phyloP scores from a whole-genome alignment of 2,888 invertebrate species.

The Scaptomyza flava region DNA sequence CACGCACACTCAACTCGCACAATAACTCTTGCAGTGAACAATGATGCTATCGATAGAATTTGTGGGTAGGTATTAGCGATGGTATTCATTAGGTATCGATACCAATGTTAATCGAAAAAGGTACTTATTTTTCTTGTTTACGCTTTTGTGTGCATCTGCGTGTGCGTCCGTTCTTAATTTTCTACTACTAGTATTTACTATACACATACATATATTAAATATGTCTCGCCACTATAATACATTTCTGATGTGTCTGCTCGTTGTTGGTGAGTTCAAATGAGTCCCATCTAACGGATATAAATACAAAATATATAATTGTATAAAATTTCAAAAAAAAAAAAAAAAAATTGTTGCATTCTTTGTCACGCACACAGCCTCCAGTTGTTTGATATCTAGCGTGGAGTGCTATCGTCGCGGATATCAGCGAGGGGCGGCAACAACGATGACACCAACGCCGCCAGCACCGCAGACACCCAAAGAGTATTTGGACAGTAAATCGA shows the following conservation, averaged over 20 bases:
- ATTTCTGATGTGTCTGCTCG: conserved; percentile 50
- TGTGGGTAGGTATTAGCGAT: conserved; percentile 13
- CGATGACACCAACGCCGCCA: conserved; percentile 63
- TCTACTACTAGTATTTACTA: conserved; percentile 11
- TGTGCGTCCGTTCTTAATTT: conserved; percentile 49
- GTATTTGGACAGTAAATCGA: conserved; percentile 79
- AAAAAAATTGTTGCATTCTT: conserved; percentile 6
- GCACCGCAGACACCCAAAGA: conserved; percentile 80
- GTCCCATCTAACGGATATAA: not conserved
- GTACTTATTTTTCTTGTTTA: conserved; percentile 33
- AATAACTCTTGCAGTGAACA: conserved; percentile 39
- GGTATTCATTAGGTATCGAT: conserved; percentile 32
- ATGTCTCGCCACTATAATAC: conserved; percentile 55
- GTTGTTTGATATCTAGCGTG: conserved; percentile 54
- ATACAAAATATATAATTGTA: not conserved
- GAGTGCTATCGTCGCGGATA: conserved; percentile 48
- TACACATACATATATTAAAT: conserved; percentile 23
- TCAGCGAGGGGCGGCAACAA: conserved; percentile 45
- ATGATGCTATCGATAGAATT: conserved; percentile 40
- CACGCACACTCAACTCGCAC: conserved; percentile 45
- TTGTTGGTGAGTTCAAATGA: conserved; percentile 58
- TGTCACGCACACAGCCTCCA: conserved; percentile 53
- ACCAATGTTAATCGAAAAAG: conserved; percentile 2
- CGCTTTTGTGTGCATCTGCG: conserved; percentile 41
- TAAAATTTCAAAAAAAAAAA: not conserved